Base-by-base conservation (phyloP, 2,797 vertebrate genomes). In the Sebastes paucispinis region DNA sequence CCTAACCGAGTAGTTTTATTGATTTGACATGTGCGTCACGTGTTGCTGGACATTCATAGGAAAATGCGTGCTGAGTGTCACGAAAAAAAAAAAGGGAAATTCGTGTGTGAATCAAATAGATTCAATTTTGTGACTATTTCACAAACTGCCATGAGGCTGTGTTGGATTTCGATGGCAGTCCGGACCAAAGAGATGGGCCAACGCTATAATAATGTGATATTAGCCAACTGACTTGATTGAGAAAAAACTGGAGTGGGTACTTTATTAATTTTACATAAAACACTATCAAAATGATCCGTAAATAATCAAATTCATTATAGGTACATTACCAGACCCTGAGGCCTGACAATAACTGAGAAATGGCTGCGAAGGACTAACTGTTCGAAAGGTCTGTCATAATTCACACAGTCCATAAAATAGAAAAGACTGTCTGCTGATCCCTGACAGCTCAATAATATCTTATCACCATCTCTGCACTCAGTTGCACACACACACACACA, bases 361-460 rank as follows among this genome's bases (percentile, higher is more conserved):
- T 24, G 47, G 11, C 59, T 39, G 64, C 4, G 32, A 79, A 52
- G 58, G 59, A 71, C 50, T n/a, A 67, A 76, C 52, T 29, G 27
- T 71, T 72, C 34, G 34, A 82, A 64, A 8, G 34, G 20, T 65
- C 66, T 11, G 24, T 73, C 77, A 79, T 65, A 83, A 81, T 58
- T 75, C 76, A 76, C 57, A 54, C 34, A 54, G 67, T 77, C 29
- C 52, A 78, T 79, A 65, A 58, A 79, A 67, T 29, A 71, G 18
- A 79, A 86, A 73, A 76, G 50, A 79, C 39, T 75, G 72, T 36
- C 63, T 70, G 75, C 67, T 85, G 84, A 84, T 86, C 77, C 70
- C 63, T 77, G 77, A 79, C 84, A 54, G 71, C 73, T 86, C 75
- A 68, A 75, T 81, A 80, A 77, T 85, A 90, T 89, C 83, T 82